Evolutionary conservation across 2,113 vertebrate species (phyloP), one percentile per base, ranked within the genome.

Genomic region (Podocnemis expansa): DNA sequence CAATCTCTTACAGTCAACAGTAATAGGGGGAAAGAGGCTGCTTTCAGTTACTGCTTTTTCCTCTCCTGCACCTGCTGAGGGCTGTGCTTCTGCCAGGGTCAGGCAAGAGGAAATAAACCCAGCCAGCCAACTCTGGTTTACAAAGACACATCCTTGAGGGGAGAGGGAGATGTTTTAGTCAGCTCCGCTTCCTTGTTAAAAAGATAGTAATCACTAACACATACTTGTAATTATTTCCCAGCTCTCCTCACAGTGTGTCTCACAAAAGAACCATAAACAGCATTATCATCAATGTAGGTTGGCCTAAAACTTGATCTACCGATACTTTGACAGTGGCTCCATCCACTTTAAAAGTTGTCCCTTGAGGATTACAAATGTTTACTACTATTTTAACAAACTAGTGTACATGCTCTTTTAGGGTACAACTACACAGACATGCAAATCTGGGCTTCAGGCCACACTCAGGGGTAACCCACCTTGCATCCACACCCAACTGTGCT

Each of bases 141-240:
- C 63, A 38, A 0, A 0, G 38, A 79, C 76, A 88, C 85, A 79
- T 81, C 70, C 76, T 85, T 89, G 60, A 88, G 87, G 86, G 12
- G 81, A 55, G 25, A 31, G 89, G 76, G 89, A 47, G 88, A 81
- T 91, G 5, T 55, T 83, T 19, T 58, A 56, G 67, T 94, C 79
- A 67, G 76, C 25, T 67, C 31, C 17, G 34, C 60, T 97, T 93
- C 75, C 83, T 89, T 87, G 89, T 93, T 78, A 89, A 78, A 34
- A 3, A 88, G 38, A 29, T 81, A 38, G 47, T 80, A 87, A 27
- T 24, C 52, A 88, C 70, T 80, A 60, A 25, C 76, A 80, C 55
- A 89, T 73, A 31, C 41, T n/a, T n/a, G n/a, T n/a, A n/a, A n/a
- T n/a, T 43, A 41, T 83, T 55, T 78, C 89, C 0, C 2, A 8